phyloP scores from a whole-genome alignment of 2,113 vertebrate species.

The Gambusia holbrooki region DNA sequence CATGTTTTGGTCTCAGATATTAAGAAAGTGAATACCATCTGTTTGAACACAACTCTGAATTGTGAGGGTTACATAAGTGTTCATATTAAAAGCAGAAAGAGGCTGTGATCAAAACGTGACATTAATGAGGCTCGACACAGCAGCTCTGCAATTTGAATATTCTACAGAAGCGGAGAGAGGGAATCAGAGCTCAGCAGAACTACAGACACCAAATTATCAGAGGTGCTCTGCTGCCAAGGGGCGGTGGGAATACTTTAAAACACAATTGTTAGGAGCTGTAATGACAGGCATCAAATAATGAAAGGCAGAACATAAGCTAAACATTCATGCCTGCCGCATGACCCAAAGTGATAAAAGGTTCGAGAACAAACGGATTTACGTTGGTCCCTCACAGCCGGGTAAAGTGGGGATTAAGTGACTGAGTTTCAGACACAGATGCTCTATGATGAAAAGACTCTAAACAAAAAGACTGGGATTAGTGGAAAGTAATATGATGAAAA shows the following conservation, averaged over 20 bases:
- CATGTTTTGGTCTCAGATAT: neutral
- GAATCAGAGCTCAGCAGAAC: conserved; percentile 5
- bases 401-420: conserved; percentile 12
- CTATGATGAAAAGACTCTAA: conserved; percentile 30
- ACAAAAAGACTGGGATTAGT: conserved; percentile 29
- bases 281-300: conserved; percentile 48
- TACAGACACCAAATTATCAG: conserved; percentile 29
- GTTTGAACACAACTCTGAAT: conserved; percentile 1
- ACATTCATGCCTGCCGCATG: neutral
- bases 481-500: conserved; percentile 32
- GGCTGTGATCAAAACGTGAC: conserved; percentile 48
- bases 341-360: conserved; percentile 48
- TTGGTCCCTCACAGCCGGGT: conserved; percentile 7
- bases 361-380: conserved; percentile 2
- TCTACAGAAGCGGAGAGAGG: conserved; percentile 19
- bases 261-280: conserved; percentile 22
- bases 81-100: conserved; percentile 32
- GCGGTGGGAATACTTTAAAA: conserved; percentile 40
- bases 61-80: conserved; percentile 23
- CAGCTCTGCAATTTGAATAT: conserved; percentile 27
- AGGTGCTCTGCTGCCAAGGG: conserved; percentile 25
- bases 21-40: neutral
- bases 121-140: conserved; percentile 45
- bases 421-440: conserved; percentile 20
- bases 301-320: conserved; percentile 45